These are phyloP conservation scores for Mus spretus DNA, from an alignment of 2,797 vertebrate genomes.

Conservation along the genomic window DNA sequence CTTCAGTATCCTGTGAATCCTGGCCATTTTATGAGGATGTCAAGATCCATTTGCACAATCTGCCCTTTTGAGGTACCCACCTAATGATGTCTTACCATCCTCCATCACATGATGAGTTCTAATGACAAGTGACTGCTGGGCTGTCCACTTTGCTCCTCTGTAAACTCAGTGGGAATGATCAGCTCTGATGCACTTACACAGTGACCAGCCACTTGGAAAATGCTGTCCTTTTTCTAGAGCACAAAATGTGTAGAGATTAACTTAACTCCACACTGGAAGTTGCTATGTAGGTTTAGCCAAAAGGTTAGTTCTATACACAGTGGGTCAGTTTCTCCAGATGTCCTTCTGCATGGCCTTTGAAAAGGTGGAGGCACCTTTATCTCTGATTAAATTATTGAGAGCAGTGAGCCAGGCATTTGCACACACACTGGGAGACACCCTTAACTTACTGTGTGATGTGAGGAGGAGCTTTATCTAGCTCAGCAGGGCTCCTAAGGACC, in stretches of 20 bases:
- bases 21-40: neutral
- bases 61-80: neutral
- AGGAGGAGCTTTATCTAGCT: neutral
- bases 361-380: neutral
- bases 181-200: neutral
- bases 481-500: neutral
- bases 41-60: neutral
- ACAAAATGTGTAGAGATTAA: slow-evolving; percentile 57
- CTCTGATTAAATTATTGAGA: neutral
- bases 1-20: neutral
- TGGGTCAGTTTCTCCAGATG: neutral
- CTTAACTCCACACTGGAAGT: slow-evolving; percentile 60
- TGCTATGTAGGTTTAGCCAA: neutral
- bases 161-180: neutral
- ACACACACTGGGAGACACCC: neutral
- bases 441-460: neutral
- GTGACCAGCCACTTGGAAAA: slow-evolving; percentile 26
- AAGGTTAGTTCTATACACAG: slow-evolving; percentile 60
- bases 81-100: neutral
- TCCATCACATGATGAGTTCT: neutral
- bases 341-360: neutral
- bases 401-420: neutral
- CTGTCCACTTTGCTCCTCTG: neutral
- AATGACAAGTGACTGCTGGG: neutral
- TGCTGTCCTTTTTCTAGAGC: slow-evolving; percentile 59